A percentile compares a stretch with the other conserved stretches of the same genome.
Conservation (phyloP, 1,140 invertebrate species). For the Chrysopa pallens region DNA sequence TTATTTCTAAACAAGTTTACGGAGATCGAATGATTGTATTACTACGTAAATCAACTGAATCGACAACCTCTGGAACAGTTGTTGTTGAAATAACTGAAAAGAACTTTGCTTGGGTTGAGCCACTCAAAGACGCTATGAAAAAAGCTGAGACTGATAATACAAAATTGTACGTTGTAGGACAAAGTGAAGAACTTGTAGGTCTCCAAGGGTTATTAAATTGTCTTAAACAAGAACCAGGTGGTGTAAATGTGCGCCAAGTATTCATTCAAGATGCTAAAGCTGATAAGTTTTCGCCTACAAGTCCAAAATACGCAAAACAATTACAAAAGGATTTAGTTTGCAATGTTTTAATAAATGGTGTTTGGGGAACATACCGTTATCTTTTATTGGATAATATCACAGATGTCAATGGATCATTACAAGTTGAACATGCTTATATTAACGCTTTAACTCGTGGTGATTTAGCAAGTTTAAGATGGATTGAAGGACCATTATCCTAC, state of each 20-base stretch:
- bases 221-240: constrained; percentile 66
- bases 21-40: constrained; percentile 37
- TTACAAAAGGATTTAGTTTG: constrained; percentile 59
- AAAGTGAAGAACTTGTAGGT: constrained; percentile 49
- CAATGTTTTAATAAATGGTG: constrained; percentile 60
- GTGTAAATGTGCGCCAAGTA: constrained; percentile 48
- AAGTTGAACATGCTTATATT: constrained; percentile 79
- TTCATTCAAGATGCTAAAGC: constrained; percentile 45
- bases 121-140: constrained; percentile 49
- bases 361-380: constrained; percentile 77
- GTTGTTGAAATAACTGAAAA: constrained; percentile 44
- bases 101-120: constrained; percentile 65
- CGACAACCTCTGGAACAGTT: constrained; percentile 21
- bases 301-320: constrained; percentile 38
- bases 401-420: constrained; percentile 25
- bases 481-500: constrained; percentile 63
- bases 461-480: constrained; percentile 81
- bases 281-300: constrained; percentile 37
- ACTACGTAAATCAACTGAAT: constrained; percentile 27
- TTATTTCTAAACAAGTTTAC: constrained; percentile 34
- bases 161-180: constrained; percentile 51
- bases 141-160: constrained; percentile 32
- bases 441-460: constrained; percentile 82
- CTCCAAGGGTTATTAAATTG: constrained; percentile 80
- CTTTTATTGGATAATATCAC: constrained; percentile 39